Percentiles rank a stretch among this genome's conserved stretches.
phyloP scores from a whole-genome alignment of 2,888 invertebrate species.

The Capitulum mitella region DNA sequence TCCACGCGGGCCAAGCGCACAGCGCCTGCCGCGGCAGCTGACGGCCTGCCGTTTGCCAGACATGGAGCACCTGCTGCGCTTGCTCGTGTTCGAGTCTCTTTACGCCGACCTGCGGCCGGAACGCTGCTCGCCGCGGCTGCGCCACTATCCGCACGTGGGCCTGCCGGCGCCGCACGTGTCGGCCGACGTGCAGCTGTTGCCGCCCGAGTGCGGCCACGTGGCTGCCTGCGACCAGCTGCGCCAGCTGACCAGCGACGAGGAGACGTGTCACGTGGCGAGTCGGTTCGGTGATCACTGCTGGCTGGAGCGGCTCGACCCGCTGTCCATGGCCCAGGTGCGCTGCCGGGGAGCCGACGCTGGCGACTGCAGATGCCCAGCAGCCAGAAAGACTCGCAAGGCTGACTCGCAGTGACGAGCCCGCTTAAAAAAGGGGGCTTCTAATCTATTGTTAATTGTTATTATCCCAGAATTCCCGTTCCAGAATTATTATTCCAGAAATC shows the following conservation, averaged over 20 bases:
- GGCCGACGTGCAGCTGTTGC: not conserved
- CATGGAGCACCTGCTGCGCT: not conserved
- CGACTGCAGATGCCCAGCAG: too few species aligned
- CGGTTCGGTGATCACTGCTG: not conserved
- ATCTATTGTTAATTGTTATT: too few species aligned
- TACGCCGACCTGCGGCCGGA: not conserved
- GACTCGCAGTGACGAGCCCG: too few species aligned
- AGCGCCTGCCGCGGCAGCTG: not conserved
- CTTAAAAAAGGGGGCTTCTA: too few species aligned
- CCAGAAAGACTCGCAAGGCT: too few species aligned
- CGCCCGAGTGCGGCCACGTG: conserved; percentile 8
- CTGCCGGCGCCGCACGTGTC: conserved; percentile 16
- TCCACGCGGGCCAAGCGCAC: too few species aligned
- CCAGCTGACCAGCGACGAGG: not conserved
- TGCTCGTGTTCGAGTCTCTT: conserved; percentile 2
- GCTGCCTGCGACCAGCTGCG: not conserved
- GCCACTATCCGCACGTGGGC: not conserved
- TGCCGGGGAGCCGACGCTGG: too few species aligned
- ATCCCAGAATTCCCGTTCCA: too few species aligned
- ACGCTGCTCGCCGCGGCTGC: not conserved
- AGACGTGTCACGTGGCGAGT: not conserved
- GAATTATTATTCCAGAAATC: too few species aligned
- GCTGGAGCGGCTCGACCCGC: not conserved
- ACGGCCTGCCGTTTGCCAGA: not conserved
- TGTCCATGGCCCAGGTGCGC: not conserved